Percentiles rank a stretch among this genome's conserved stretches.
These are phyloP conservation scores for Vicugna pacos DNA, from an alignment of 2,113 vertebrate species.

Conservation along the genomic window DNA sequence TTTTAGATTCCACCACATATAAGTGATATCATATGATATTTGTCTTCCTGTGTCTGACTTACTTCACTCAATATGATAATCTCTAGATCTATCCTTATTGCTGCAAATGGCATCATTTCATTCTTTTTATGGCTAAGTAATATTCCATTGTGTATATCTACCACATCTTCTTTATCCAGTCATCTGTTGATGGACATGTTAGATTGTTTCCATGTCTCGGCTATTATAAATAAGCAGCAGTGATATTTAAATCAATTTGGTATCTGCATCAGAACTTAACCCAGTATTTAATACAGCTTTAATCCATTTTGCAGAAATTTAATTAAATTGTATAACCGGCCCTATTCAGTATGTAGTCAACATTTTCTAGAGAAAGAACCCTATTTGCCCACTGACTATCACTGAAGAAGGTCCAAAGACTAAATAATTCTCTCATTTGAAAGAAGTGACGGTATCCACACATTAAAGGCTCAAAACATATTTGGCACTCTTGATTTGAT, in stretches of 20 bases:
- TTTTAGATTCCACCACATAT: no score
- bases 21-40: no score
- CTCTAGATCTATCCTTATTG: no score
- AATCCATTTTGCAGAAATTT: background rate
- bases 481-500: background rate
- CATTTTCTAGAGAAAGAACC: constrained; percentile 31
- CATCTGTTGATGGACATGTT: no score
- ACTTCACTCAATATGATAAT: no score
- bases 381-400: background rate
- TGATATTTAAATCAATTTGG: constrained; percentile 30
- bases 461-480: background rate
- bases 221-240: background rate
- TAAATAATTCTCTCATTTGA: constrained; percentile 4
- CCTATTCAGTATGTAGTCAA: background rate
- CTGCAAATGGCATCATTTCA: no score
- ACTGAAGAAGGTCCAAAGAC: background rate
- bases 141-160: no score
- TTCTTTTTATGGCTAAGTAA: no score
- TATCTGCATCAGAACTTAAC: background rate
- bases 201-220: no score
- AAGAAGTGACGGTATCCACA: background rate
- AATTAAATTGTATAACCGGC: background rate
- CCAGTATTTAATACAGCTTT: background rate
- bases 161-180: no score
- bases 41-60: no score